Conservation (phyloP, 2,113 vertebrate genomes). For the Cyprinodon brontotheroides region DNA sequence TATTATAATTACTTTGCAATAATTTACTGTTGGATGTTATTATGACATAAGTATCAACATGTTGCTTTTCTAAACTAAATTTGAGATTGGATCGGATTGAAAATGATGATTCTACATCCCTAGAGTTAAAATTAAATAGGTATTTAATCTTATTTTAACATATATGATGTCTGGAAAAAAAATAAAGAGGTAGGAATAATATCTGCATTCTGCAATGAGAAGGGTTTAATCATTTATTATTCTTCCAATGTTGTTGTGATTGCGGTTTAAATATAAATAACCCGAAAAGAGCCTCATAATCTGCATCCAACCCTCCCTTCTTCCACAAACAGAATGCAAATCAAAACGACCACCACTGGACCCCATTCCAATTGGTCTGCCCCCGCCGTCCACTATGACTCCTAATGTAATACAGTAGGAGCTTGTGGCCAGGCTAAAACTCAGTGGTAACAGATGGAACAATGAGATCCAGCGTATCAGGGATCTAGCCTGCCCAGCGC, state of each 20-base stretch:
- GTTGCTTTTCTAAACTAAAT: no score
- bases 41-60: no score
- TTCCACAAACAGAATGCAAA: conserved; percentile 13
- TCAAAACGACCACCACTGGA: conserved; percentile 42
- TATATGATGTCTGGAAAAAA: no score
- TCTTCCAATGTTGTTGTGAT: background rate
- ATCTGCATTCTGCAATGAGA: no score
- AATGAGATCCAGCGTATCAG: conserved; percentile 84
- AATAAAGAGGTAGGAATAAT: no score
- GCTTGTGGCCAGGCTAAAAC: conserved; percentile 83
- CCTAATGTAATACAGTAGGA: conserved; percentile 49
- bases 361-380: conserved; percentile 31
- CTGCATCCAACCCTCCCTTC: background rate
- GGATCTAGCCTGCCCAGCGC: conserved; percentile 71
- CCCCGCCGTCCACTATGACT: conserved; percentile 36
- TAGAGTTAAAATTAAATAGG: no score
- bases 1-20: no score
- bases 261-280: conserved; percentile 20
- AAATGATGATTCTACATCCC: no score
- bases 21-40: no score
- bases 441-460: conserved; percentile 88
- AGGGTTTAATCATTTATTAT: no score
- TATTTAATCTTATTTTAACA: no score
- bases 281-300: background rate
- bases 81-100: no score